Percentiles rank a stretch among this genome's conserved stretches.
phyloP scores from a whole-genome alignment of 30 jellyfish, hydroid and myxozoan genomes.

The Thelohanellus kitauei region DNA sequence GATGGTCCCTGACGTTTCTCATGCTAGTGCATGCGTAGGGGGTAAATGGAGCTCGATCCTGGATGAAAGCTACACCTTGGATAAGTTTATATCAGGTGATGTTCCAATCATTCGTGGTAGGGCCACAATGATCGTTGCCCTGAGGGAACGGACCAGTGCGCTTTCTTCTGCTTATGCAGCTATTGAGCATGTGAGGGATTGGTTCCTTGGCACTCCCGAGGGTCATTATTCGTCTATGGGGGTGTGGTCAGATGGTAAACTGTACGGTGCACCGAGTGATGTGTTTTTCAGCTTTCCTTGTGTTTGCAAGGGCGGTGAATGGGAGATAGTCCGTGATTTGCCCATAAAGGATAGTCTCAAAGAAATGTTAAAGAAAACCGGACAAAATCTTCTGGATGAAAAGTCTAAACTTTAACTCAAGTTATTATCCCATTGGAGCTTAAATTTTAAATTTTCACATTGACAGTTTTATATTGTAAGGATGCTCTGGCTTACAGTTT shows the following conservation, averaged over 20 bases:
- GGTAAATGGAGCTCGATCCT: background rate
- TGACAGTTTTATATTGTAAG: no score
- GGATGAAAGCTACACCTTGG: background rate
- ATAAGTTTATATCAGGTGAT: background rate
- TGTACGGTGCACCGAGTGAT: background rate
- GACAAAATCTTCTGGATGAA: no score
- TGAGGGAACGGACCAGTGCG: background rate
- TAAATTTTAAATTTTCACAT: no score
- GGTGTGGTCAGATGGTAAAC: background rate
- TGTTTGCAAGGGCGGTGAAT: background rate
- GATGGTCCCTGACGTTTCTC: conserved; percentile 8
- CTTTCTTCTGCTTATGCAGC: conserved; percentile 1
- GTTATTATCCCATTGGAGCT: no score
- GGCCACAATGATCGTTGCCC: background rate
- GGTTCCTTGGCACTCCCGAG: background rate
- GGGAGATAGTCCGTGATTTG: background rate
- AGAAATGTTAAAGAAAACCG: no score
- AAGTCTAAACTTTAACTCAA: no score
- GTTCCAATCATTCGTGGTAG: background rate
- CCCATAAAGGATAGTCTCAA: no score
- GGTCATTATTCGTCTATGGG: background rate
- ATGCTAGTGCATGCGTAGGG: conserved; percentile 11
- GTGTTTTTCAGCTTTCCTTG: background rate
- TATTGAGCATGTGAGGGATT: background rate
- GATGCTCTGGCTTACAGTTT: no score